Base-by-base conservation (phyloP, 1,140 invertebrate genomes). In the Ooceraea biroi region DNA sequence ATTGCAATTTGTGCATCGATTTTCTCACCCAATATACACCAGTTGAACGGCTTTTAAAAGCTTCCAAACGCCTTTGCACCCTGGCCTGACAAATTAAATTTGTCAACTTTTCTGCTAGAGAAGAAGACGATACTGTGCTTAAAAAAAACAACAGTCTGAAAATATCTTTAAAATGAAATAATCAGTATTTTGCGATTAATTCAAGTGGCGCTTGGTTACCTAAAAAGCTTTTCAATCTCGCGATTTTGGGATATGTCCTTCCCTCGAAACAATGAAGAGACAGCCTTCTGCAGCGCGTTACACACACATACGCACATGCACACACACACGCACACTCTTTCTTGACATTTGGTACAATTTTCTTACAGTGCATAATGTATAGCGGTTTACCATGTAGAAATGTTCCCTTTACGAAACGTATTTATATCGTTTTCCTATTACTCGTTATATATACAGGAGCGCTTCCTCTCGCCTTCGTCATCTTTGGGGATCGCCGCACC, bases 381-480 rank as follows among this genome's bases (percentile, higher is more conserved):
- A 88, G 69, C 80, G 80, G 78, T 71, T 69, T 83, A 61, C 63
- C 76, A 46, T 71, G 66, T 85, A 88, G 76, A 85, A 84, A 78
- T 87, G 85, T 88, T 87, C 66, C 85, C 85, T 78, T 66, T 50
- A 52, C 66, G 52, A 80, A 71, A 71, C n/a, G 50, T 61, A 36
- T 46, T 60, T 57, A 36, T 58, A 46, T 74, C 36, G 22, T 19
- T 50, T n/a, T 11, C n/a, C 11, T 65, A 84, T 84, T 85, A 83
- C 85, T 87, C 71, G 25, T 85, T 93, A 93, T 92, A 85, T 91
- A 92, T 91, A 92, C 83, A 90, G 90, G 88, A 92, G 87, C 88
- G 60, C 14, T 17, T 52, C 50, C 46, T 55, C 68, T 44, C 11
- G 5, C 74, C 68, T 55, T 41, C 27, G 10, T 48, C 30, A n/a